Evolutionary conservation across 2,113 vertebrate species (phyloP).

Genomic region (Otus sunia): DNA sequence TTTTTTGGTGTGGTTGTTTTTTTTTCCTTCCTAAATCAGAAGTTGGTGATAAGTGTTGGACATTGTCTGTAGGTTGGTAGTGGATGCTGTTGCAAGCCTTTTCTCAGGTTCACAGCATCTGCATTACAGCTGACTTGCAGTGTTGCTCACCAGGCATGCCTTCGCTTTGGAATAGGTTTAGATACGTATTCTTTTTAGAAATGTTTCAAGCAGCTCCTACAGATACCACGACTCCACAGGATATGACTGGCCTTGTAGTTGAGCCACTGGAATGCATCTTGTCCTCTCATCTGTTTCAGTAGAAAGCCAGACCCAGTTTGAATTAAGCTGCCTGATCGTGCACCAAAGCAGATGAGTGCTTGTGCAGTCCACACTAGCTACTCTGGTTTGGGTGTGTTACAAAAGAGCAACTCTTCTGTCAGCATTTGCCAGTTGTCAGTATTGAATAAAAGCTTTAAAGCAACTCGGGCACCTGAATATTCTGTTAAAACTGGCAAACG

Average conservation of each 20-base stretch:
- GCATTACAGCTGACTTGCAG: neutral
- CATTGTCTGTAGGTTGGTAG: neutral
- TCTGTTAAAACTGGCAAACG: neutral
- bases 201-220: neutral
- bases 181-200: neutral
- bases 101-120: neutral
- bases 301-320: neutral
- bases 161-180: neutral
- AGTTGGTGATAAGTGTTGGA: neutral
- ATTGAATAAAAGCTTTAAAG: neutral
- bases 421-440: neutral
- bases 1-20: neutral
- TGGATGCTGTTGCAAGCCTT: neutral
- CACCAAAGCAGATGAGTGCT: neutral
- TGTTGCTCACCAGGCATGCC: neutral
- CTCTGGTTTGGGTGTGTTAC: neutral
- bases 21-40: neutral
- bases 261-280: neutral
- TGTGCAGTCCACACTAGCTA: neutral
- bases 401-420: neutral
- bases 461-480: neutral
- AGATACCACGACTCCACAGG: neutral
- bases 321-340: neutral
- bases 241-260: neutral
- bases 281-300: neutral